Base-by-base conservation (phyloP, 2,888 invertebrate species). In the Orchestes rusci region DNA sequence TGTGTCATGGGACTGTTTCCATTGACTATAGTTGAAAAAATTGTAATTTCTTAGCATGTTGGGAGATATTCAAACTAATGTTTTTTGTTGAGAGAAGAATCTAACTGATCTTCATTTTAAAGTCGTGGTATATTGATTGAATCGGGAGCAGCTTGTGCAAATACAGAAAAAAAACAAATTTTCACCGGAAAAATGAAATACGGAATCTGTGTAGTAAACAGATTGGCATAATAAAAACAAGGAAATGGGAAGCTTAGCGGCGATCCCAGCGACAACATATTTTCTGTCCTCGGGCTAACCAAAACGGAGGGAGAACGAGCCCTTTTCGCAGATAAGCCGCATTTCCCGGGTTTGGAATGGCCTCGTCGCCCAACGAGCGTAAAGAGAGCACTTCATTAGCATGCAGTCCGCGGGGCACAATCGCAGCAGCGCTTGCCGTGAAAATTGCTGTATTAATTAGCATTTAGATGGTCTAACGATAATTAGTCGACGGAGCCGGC, bases 381-480 rank as follows among this genome's bases (percentile, higher is more conserved):
- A 54, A 55, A 51, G 52, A 52, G 54, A 47, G 57, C 60, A 62
- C 57, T 64, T 67, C 66, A 70, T 71, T 70, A 69, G 67, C 68
- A 70, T 70, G 60, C 67, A 57, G 64, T 61, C 66, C 65, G 62
- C 59, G 59, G 64, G 66, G 64, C 59, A 57, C 61, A 60, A 65
- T 64, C 65, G 63, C 61, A 57, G 62, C 62, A 59, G 59, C 60
- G 64, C 63, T 63, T 64, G 60, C 59, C 62, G 64, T 65, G 68
- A 69, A 67, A 68, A 69, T 68, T 64, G 67, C 66, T 60, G 66
- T 70, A 71, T 71, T 71, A 72, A 71, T 71, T 71, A 71, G 70
- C 71, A 69, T 71, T 71, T 71, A 71, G 70, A 71, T 70, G 68
- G 69, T 64, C 66, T 69, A 70, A 71, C 68, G 71, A 70, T 71